Evolutionary conservation across 2,888 invertebrate genomes (phyloP), one percentile per base, ranked within the genome.

Genomic region (Galeopsomyia nigrocyanea): DNA sequence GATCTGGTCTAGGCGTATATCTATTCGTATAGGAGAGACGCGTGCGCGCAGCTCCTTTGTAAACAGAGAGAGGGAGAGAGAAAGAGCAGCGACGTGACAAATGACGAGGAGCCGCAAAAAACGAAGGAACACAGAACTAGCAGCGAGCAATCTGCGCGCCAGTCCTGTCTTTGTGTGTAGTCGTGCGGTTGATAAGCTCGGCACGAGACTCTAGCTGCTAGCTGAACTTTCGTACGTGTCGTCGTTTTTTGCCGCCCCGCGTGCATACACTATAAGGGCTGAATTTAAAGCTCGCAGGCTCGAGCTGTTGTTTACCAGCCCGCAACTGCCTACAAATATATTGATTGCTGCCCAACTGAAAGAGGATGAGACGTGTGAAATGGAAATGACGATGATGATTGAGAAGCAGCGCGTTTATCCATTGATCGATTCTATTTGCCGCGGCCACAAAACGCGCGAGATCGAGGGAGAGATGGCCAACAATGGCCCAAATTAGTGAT

Each of bases 61-160:
- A 81, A 82, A 82, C 79, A 80, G 39, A 31, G 31, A n/a, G n/a
- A n/a, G n/a, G n/a, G n/a, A n/a, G n/a, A n/a, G n/a, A n/a, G n/a
- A n/a, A n/a, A n/a, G n/a, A 39, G 13, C 10, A 1, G 76, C 66
- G 76, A 75, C 73, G 76, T 81, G 83, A 82, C 80, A 80, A 81
- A 81, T 79, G 79, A 79, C 77, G 79, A 79, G 78, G 77, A 39
- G 77, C 10, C 17, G 7, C 10, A 39, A 39, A 39, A 39, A 39
- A 7, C 39, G 39, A 39, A 39, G 39, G 13, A 39, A 31, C 3
- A 31, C 7, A 7, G 7, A 31, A 39, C 39, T 7, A 39, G 39
- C 39, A 10, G 13, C 39, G 39, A 26, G 39, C 39, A 39, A 39
- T 39, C 39, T 10, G 39, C 39, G 39, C 26, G 39, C 39, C 7